Evolutionary conservation across 1,140 invertebrate genomes (phyloP), one percentile per base, ranked within the genome.

Genomic region (Drosophila gunungcola): DNA sequence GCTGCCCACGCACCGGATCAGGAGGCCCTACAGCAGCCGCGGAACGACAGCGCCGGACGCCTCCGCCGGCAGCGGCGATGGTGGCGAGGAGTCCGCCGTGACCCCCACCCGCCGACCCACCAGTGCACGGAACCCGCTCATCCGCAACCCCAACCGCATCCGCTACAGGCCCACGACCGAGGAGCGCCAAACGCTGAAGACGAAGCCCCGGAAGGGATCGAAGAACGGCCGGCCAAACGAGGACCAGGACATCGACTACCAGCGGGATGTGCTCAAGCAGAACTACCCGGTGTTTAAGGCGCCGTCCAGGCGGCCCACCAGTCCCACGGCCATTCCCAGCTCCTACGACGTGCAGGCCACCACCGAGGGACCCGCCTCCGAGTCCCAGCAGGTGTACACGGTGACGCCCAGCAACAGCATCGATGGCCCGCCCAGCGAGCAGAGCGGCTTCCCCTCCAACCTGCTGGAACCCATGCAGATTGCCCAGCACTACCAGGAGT

Each of bases 231-330:
- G 80, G 4, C 79, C 68, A 0, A 57, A 42, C 21, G 78, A 82
- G 43, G 82, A 80, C 52, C 89, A 92, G 65, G 89, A 92, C 70
- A 78, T 94, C 65, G 94, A 94, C 3, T 94, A 94, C 77, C 94
- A 94, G 86, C 91, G 94, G 63, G 94, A 94, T 84, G 93, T 94
- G 10, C 83, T 94, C 10, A 94, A 94, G 75, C 94, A 94, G 79
- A 94, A 94, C 69, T 94, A 94, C 72, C 94, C 94, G 6, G 93
- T 92, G 0, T 90, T 92, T 29, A 91, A 84, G 56, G 69, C 69
- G 3, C 52, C 86, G 3, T 77, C 89, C 0, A 62, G 85, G 6
- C 86, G 76, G 0, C 84, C 85, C 42, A 91, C 90, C 1, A 91
- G 90, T 4, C 91, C 91, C 32, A 92, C 91, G 1, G 91, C 91